Conservation (phyloP, 2,797 vertebrate species). For the Pithecia hirsuta region DNA sequence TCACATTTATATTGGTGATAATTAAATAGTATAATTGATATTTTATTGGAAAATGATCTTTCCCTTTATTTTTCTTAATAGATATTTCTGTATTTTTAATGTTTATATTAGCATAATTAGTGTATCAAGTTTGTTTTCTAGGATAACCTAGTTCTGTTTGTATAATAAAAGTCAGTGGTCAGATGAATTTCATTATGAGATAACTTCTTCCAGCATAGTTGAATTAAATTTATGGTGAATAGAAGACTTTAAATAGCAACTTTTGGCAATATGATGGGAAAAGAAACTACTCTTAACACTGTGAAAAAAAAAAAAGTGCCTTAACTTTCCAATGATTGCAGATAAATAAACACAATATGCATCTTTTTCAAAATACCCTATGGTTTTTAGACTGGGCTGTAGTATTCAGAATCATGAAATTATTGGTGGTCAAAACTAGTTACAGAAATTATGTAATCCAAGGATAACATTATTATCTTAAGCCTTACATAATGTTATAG, state of each 20-base stretch:
- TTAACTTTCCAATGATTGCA: background rate
- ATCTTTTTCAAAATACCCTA: background rate
- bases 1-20: background rate
- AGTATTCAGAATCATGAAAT: background rate
- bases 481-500: background rate
- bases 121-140: background rate
- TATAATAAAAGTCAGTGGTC: background rate
- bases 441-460: background rate
- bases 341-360: background rate
- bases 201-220: background rate
- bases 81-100: background rate
- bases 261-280: background rate
- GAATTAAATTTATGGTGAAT: background rate
- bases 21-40: background rate
- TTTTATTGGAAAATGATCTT: constrained; percentile 2
- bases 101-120: background rate
- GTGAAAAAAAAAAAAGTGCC: background rate
- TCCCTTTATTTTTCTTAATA: constrained; percentile 22
- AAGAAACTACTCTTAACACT: background rate
- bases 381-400: background rate
- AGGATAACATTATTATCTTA: background rate
- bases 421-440: background rate
- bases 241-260: background rate
- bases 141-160: background rate
- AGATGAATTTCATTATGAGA: background rate